A percentile compares a stretch with the other conserved stretches of the same genome.
phyloP scores from a whole-genome alignment of 1,140 invertebrate genomes.

The Sycophila sp. region DNA sequence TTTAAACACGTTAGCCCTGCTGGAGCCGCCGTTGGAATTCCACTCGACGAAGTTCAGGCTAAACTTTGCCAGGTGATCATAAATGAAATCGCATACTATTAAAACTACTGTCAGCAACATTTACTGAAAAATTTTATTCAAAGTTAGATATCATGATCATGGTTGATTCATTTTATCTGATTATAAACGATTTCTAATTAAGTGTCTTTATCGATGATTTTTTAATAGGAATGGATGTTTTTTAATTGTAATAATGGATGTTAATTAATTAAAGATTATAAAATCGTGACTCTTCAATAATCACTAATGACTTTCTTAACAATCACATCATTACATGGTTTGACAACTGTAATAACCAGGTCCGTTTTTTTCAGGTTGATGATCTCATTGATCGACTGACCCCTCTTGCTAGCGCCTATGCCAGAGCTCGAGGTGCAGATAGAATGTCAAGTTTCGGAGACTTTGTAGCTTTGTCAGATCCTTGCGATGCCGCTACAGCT shows the following conservation, averaged over 20 bases:
- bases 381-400: slow-evolving; percentile 82
- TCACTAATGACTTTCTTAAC: no score
- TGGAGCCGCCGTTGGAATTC: slow-evolving; percentile 90
- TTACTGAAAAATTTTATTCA: no score
- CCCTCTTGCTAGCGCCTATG: slow-evolving; percentile 94
- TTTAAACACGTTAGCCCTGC: slow-evolving; percentile 99
- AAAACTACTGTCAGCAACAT: no score
- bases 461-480: slow-evolving; percentile 93
- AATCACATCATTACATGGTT: no score
- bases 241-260: no score
- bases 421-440: slow-evolving; percentile 94
- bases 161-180: no score
- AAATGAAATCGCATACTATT: no score
- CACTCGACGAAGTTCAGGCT: slow-evolving; percentile 79
- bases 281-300: no score
- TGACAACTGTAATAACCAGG: no score
- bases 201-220: not conserved
- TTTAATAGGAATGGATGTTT: not conserved
- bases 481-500: slow-evolving; percentile 89
- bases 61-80: slow-evolving; percentile 96
- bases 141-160: no score
- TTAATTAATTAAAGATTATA: not conserved
- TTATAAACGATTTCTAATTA: no score
- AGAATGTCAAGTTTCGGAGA: slow-evolving; percentile 99
- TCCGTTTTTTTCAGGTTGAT: slow-evolving; percentile 78